These are phyloP conservation scores for Tragulus kanchil DNA, from an alignment of 2,113 vertebrate species.

Conservation along the genomic window DNA sequence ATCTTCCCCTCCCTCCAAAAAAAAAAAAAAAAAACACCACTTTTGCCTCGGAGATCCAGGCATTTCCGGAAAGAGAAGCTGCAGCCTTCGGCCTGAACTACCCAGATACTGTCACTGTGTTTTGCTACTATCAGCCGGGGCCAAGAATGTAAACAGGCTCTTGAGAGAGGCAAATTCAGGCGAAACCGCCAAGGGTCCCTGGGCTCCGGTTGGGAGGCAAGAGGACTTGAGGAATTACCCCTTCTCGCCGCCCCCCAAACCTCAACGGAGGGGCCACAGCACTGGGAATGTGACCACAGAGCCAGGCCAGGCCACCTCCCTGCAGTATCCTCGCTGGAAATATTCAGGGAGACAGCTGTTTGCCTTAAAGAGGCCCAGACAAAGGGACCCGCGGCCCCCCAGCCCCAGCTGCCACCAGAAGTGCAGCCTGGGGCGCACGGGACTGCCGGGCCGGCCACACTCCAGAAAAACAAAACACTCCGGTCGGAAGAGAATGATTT, in stretches of 20 bases:
- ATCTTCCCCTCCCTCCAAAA: neutral
- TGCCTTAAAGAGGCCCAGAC: conserved; percentile 69
- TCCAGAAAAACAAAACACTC: conserved; percentile 64
- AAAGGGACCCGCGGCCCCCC: conserved; percentile 42
- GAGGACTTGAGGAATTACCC: neutral
- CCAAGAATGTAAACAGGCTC: conserved; percentile 32
- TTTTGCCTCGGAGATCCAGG: conserved; percentile 54
- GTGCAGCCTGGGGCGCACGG: neutral
- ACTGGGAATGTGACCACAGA: neutral
- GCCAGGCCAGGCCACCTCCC: conserved; percentile 38
- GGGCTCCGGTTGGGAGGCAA: neutral
- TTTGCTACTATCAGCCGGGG: neutral
- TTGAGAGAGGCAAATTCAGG: neutral
- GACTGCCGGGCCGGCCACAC: neutral
- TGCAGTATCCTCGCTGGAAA: conserved; percentile 51
- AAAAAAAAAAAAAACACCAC: neutral
- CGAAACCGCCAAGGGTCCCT: neutral
- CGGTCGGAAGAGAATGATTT: conserved; percentile 42
- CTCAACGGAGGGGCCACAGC: neutral
- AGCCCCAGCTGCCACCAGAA: neutral
- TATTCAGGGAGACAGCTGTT: conserved; percentile 73
- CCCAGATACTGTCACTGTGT: conserved; percentile 61
- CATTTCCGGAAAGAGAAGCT: conserved; percentile 72
- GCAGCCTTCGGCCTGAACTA: neutral
- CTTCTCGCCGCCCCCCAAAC: neutral